Evolutionary conservation across 1,140 invertebrate genomes (phyloP).

Genomic region (Scaptomyza graminum): DNA sequence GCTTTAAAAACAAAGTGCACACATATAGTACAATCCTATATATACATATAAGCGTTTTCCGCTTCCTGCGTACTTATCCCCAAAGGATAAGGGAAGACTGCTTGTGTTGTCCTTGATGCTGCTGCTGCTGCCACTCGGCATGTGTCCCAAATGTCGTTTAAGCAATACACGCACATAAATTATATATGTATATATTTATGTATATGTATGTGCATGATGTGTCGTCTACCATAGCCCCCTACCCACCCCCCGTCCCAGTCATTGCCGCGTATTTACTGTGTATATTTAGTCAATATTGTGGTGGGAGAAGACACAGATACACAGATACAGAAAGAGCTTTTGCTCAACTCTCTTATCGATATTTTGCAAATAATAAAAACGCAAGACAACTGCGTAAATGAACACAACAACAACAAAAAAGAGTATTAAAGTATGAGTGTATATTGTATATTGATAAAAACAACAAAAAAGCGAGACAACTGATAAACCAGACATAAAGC

Average conservation of each 20-base stretch:
- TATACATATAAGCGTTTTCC: conserved; percentile 29
- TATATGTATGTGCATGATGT: conserved; percentile 26
- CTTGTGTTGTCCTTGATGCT: conserved; percentile 12
- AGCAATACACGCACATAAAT: conserved; percentile 38
- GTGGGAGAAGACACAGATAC: conserved; percentile 4
- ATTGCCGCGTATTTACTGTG: conserved; percentile 54
- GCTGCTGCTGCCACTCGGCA: neutral
- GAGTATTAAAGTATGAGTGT: conserved; percentile 9
- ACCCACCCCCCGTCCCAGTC: neutral
- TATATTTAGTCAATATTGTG: conserved; percentile 68
- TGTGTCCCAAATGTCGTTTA: conserved; percentile 37
- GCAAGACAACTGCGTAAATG: conserved; percentile 43
- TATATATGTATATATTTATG: conserved; percentile 41
- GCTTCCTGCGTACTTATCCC: neutral
- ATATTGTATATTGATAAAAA: neutral
- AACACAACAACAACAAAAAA: neutral
- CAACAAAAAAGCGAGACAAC: conserved; percentile 15
- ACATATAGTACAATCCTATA: conserved; percentile 32
- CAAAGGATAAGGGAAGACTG: neutral
- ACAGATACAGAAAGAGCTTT: conserved; percentile 14
- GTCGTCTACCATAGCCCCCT: neutral
- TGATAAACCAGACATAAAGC: conserved; percentile 53
- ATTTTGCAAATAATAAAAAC: conserved; percentile 76
- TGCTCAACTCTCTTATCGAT: conserved; percentile 62
- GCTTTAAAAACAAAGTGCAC: conserved; percentile 49